Evolutionary conservation across 1,140 invertebrate genomes (phyloP), one percentile per base, ranked within the genome.

Genomic region (Eriosoma lanigerum): DNA sequence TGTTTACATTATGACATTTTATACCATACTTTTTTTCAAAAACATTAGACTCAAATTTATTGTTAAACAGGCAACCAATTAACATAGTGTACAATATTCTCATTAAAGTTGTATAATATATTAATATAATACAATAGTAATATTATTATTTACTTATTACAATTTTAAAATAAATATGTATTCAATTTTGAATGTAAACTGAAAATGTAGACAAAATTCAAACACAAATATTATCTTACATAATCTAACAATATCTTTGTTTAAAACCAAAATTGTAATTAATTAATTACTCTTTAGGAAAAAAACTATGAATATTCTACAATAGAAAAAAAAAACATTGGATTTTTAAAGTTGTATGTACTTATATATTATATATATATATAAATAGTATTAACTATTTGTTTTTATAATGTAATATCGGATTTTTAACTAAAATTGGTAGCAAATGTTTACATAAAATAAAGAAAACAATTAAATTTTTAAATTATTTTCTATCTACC

Each of bases 91-190:
- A 48, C 13, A 24, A 48, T 48, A 68, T 68, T 26, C 29, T 66
- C 13, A 44, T 66, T 15, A 66, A 64, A n/a, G 38, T 68, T 68
- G 24, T 48, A 68, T n/a, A n/a, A n/a, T n/a, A n/a, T n/a, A n/a
- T n/a, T n/a, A n/a, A n/a, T n/a, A n/a, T n/a, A 19, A 64, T 44
- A 38, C 29, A 38, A 64, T 64, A 64, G 5, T 64, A 44, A 38
- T 64, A 64, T 38, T 64, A 64, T 15, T 5, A 44, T 64, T 64
- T 44, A 44, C 19, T 64, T 38, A 38, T 38, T 26, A 64, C 26
- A 13, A 64, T 44, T 38, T 38, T 38, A 64, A 64, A 64, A 64
- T 38, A 38, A 44, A 38, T 44, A 38, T 38, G 32, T 8, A 64
- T 64, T 64, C 19, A 9, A 64, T 32, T 32, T 64, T 38, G n/a